Evolutionary conservation across 2,888 invertebrate genomes (phyloP), one percentile per base, ranked within the genome.

Genomic region (Tachystola acroxantha): DNA sequence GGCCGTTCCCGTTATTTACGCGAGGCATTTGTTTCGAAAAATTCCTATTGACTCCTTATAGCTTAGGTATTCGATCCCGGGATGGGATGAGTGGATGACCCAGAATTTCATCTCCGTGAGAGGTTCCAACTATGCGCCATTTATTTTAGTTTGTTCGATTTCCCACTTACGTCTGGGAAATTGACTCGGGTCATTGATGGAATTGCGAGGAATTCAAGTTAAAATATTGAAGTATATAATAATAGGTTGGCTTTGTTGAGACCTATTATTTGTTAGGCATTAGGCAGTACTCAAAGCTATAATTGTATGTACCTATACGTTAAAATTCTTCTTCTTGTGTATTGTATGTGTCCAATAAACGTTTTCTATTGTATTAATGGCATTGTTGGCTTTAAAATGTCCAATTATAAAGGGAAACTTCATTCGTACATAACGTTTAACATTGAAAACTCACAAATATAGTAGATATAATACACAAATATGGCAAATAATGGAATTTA

Each of bases 111-210:
- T 79, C 76, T 72, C 52, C 52, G 53, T 67, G 67, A 77, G 67
- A 77, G 78, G 66, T 65, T 73, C 67, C 52, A 65, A 69, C 70
- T 75, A 79, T 77, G 67, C 64, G 61, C 65, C 67, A 75, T 80
- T 77, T 79, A 78, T 80, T 77, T 74, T 71, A 77, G 68, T 72
- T 75, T 67, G 69, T 64, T 71, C 69, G 64, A 71, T 73, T 68
- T 74, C 67, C 43, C 46, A 48, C 48, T 69, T 69, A 69, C 65
- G 55, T 54, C 57, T 57, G 57, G 63, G 63, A 65, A 71, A 74
- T 69, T 66, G 63, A 66, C 65, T 71, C 48, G 53, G 56, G 57
- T 53, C 60, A 62, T 61, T 58, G 58, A 56, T 51, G 57, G 53
- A 47, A 57, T 64, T 60, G 48, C 48, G 48, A 37, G 44, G 54